A percentile compares a stretch with the other conserved stretches of the same genome.
These are phyloP conservation scores for Gisinianus flammeolus DNA, from an alignment of 2,888 invertebrate species.

Conservation along the genomic window DNA sequence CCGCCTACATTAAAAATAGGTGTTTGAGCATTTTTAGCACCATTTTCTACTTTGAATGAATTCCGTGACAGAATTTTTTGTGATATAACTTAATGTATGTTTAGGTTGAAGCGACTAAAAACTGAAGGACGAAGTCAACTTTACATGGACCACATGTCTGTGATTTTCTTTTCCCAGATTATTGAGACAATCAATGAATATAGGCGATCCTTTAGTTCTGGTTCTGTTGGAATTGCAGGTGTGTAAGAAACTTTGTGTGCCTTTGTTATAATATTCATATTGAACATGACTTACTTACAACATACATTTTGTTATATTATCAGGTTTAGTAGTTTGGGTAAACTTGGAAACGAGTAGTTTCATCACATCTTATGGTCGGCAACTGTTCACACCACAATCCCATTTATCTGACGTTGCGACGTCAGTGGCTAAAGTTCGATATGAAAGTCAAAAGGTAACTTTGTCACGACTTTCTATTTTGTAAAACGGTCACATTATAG, in stretches of 20 bases:
- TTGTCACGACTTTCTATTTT: background rate
- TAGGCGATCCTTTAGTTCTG: slow-evolving; percentile 76
- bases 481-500: background rate
- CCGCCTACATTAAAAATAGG: slow-evolving; percentile 63
- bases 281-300: background rate
- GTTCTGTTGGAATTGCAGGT: slow-evolving; percentile 76
- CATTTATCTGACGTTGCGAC: slow-evolving; percentile 82
- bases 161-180: slow-evolving; percentile 82
- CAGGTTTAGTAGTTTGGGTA: slow-evolving; percentile 89
- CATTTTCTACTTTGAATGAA: background rate
- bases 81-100: slow-evolving; percentile 59
- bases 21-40: slow-evolving; percentile 16
- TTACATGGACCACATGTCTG: slow-evolving; percentile 80
- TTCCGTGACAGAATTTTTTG: background rate
- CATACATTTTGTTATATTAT: background rate
- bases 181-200: slow-evolving; percentile 78
- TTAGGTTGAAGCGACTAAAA: slow-evolving; percentile 81
- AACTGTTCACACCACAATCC: slow-evolving; percentile 89
- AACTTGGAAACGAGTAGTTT: slow-evolving; percentile 80
- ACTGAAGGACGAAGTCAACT: slow-evolving; percentile 78
- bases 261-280: background rate
- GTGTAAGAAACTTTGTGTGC: slow-evolving; percentile 57
- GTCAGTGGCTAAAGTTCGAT: slow-evolving; percentile 80
- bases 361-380: slow-evolving; percentile 80
- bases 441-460: slow-evolving; percentile 71